A percentile compares a stretch with the other conserved stretches of the same genome.
Conservation (phyloP, 2,888 invertebrate species). For the Agrochola circellaris region DNA sequence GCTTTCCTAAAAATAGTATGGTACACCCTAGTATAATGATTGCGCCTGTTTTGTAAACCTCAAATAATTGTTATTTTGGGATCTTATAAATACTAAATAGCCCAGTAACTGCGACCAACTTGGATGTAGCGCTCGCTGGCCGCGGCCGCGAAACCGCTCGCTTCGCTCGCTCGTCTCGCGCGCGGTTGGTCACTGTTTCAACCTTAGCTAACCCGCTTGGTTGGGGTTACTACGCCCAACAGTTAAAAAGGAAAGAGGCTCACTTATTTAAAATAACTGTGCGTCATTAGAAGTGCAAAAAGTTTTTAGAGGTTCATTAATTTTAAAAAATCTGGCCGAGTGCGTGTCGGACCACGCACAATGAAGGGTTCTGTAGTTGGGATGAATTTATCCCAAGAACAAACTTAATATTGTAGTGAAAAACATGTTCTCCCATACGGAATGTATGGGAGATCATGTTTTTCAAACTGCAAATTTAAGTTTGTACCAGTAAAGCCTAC, state of each 20-base stretch:
- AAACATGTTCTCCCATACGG: too few relatives aligned
- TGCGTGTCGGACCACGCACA: too few relatives aligned
- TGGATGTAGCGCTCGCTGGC: not conserved
- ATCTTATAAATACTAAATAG: not conserved
- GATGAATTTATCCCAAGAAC: too few relatives aligned
- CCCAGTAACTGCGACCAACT: not conserved
- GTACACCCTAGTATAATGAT: not conserved
- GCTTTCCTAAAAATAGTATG: not conserved
- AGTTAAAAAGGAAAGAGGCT: not conserved
- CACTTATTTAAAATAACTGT: not conserved
- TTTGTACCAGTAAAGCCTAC: too few relatives aligned
- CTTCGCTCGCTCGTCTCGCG: not conserved
- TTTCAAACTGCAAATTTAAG: too few relatives aligned
- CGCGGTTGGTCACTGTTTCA: not conserved
- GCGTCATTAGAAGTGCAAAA: too few relatives aligned
- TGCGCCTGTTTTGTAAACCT: not conserved
- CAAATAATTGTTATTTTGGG: not conserved
- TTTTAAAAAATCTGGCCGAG: too few relatives aligned
- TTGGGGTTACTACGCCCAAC: not conserved
- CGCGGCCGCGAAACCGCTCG: not conserved
- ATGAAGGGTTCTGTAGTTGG: too few relatives aligned
- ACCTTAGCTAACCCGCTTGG: not conserved
- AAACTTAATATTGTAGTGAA: too few relatives aligned
- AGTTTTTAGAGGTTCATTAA: not conserved
- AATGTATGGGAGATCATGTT: too few relatives aligned